These are phyloP conservation scores for Melanostigma gelatinosum DNA, from an alignment of 2,113 vertebrate species.

Conservation along the genomic window DNA sequence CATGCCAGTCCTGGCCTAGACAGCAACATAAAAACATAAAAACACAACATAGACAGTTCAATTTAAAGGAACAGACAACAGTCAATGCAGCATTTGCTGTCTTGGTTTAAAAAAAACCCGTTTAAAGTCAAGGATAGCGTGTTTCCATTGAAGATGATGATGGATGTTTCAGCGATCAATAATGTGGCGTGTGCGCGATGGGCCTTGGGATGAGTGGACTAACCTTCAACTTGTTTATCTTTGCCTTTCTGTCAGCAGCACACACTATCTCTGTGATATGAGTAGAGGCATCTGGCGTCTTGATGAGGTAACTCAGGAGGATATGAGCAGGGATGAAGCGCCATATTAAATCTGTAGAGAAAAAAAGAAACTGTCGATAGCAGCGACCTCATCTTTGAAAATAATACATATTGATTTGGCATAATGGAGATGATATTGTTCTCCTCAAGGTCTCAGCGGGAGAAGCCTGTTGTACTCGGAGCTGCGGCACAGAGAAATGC, in stretches of 20 bases:
- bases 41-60: too few relatives aligned
- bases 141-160: constrained; percentile 36
- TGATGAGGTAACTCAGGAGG: constrained; percentile 43
- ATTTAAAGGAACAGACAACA: too few relatives aligned
- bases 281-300: constrained; percentile 27
- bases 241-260: constrained; percentile 26
- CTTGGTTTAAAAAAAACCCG: not conserved
- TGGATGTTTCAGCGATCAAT: constrained; percentile 21
- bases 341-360: constrained; percentile 40
- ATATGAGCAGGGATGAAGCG: constrained; percentile 33
- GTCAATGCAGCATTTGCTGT: too few relatives aligned
- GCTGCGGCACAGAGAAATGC: constrained; percentile 18
- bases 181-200: constrained; percentile 17
- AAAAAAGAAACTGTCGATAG: constrained; percentile 28
- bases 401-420: constrained; percentile 59
- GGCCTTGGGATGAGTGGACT: constrained; percentile 12
- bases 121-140: constrained; percentile 20
- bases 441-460: constrained; percentile 46
- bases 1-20: too few relatives aligned
- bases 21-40: too few relatives aligned
- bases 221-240: constrained; percentile 64
- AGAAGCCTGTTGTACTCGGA: constrained; percentile 10
- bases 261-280: constrained; percentile 25
- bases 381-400: constrained; percentile 52
- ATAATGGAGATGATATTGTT: constrained; percentile 54